phyloP scores from a whole-genome alignment of 2,797 vertebrate genomes.

The Dryobates pubescens region DNA sequence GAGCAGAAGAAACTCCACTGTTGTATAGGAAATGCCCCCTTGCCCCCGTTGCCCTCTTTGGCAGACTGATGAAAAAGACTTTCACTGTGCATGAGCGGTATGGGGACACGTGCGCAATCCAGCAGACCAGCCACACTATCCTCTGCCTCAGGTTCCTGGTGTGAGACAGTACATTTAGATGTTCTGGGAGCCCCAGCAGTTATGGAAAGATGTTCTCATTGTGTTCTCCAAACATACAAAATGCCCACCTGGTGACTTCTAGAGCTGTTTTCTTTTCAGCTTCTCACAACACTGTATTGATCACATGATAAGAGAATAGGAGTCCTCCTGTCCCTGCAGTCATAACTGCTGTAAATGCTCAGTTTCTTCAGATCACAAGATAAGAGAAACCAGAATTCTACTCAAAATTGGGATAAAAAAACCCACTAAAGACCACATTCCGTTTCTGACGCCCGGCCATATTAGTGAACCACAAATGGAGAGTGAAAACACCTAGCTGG shows the following conservation, averaged over 20 bases:
- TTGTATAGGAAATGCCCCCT: accelerated
- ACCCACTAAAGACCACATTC: not conserved
- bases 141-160: not conserved
- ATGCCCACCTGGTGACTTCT: not conserved
- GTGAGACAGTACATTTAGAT: not conserved
- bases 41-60: accelerated
- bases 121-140: accelerated
- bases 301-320: not conserved
- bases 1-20: not conserved
- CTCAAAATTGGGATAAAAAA: not conserved
- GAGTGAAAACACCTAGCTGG: not conserved
- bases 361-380: not conserved
- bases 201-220: not conserved
- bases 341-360: not conserved
- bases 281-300: not conserved
- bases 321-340: not conserved
- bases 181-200: not conserved
- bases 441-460: not conserved
- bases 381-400: not conserved
- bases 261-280: not conserved
- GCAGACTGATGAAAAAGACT: not conserved
- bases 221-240: not conserved
- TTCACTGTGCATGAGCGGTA: accelerated
- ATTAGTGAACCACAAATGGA: not conserved
- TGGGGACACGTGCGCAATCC: accelerated